These are phyloP conservation scores for Dasyornis broadbenti DNA, from an alignment of 2,113 vertebrate species.

Conservation along the genomic window DNA sequence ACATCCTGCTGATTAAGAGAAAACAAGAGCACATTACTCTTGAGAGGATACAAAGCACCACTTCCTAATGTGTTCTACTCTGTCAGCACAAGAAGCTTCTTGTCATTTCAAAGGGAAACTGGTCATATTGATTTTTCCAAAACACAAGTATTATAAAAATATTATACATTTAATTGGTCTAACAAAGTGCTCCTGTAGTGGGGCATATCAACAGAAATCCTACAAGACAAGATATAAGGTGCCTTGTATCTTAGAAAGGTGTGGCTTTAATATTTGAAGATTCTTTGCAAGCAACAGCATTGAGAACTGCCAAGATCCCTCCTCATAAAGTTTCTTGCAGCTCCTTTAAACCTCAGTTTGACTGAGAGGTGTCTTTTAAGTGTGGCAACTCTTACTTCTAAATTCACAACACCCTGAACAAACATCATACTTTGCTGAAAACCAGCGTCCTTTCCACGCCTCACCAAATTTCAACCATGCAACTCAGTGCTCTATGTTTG, in stretches of 20 bases:
- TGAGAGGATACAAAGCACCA: not conserved
- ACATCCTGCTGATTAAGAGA: slow-evolving; percentile 16
- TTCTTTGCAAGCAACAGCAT: fast-evolving
- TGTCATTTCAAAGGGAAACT: not conserved
- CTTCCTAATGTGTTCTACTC: not conserved
- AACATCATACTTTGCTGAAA: not conserved
- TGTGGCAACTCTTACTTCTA: not conserved
- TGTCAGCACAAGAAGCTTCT: slow-evolving; percentile 21
- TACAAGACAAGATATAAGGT: not conserved
- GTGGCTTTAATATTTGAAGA: not conserved
- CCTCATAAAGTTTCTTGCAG: not conserved
- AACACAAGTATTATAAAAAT: slow-evolving; percentile 25
- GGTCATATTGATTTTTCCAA: slow-evolving; percentile 1
- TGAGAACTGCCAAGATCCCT: not conserved
- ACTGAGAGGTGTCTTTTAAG: not conserved
- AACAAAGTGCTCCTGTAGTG: not conserved
- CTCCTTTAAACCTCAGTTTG: not conserved
- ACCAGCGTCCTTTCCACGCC: not conserved
- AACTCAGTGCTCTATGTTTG: not conserved
- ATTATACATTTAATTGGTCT: slow-evolving; percentile 15
- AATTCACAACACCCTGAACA: not conserved
- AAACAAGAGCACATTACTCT: not conserved
- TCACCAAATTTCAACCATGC: not conserved
- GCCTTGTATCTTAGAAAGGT: too few relatives aligned
- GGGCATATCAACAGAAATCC: not conserved